Percentiles rank a stretch among this genome's conserved stretches.
These are phyloP conservation scores for Uropsilus gracilis DNA, from an alignment of 2,113 vertebrate species.

Conservation along the genomic window DNA sequence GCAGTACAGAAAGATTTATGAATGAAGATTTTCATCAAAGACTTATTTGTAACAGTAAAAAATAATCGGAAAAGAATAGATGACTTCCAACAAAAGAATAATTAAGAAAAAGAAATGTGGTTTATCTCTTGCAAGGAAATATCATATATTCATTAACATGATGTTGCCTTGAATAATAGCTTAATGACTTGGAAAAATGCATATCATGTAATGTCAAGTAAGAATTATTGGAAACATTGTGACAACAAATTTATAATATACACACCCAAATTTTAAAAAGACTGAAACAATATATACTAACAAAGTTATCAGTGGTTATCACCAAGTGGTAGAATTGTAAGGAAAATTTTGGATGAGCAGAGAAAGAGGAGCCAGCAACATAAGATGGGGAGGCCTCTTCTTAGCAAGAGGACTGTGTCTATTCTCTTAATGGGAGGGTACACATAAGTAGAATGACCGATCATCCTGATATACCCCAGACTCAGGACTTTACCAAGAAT, in stretches of 20 bases:
- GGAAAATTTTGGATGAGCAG: background rate
- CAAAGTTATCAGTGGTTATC: constrained; percentile 8
- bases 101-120: background rate
- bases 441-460: background rate
- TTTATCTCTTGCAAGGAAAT: background rate
- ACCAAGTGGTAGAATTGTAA: background rate
- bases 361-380: background rate
- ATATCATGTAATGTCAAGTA: constrained; percentile 38
- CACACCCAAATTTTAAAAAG: background rate
- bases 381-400: background rate
- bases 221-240: constrained; percentile 11
- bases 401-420: background rate
- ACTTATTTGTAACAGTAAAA: constrained; percentile 5
- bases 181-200: background rate
- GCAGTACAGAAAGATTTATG: constrained; percentile 24
- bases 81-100: background rate
- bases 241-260: background rate
- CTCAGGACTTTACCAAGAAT: background rate
- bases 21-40: background rate
- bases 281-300: background rate
- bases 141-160: background rate
- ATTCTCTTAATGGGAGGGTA: background rate
- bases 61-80: background rate
- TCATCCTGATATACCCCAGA: background rate
- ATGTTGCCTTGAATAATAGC: constrained; percentile 19